A percentile compares a stretch with the other conserved stretches of the same genome.
Evolutionary conservation across 2,888 invertebrate species (phyloP).

Genomic region (Xanthia togata): DNA sequence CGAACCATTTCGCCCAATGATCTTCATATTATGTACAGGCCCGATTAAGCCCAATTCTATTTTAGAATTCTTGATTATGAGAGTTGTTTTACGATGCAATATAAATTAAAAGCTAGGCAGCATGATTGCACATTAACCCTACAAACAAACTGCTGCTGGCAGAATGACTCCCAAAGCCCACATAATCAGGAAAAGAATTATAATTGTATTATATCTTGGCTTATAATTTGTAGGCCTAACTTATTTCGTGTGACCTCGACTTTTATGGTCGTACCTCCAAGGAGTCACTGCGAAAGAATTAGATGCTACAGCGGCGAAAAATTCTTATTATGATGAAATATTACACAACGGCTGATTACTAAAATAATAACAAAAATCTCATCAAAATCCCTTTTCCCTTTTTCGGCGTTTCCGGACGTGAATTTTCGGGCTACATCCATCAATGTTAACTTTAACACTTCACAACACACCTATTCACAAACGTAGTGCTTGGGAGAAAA

Average conservation of each 20-base stretch:
- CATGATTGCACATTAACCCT: conserved; percentile 15
- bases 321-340: conserved; percentile 41
- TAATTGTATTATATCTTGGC: conserved; percentile 61
- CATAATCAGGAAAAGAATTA: conserved; percentile 62
- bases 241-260: conserved; percentile 51
- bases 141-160: conserved; percentile 25
- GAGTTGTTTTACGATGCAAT: conserved; percentile 2
- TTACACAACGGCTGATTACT: conserved; percentile 28
- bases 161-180: conserved; percentile 50
- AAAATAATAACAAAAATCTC: conserved; percentile 33
- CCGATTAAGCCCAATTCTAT: neutral
- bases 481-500: neutral
- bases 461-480: neutral
- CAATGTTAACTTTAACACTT: neutral
- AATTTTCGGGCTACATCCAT: neutral
- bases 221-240: conserved; percentile 55
- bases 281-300: conserved; percentile 54
- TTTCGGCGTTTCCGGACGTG: neutral
- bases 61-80: neutral
- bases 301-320: conserved; percentile 37
- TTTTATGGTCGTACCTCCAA: conserved; percentile 58
- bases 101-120: conserved; percentile 26
- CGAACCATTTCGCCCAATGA: neutral
- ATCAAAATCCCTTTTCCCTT: conserved; percentile 9
- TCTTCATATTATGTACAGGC: neutral